Evolutionary conservation across 23 tunicate genomes (phyloP), one percentile per base, ranked within the genome.

Genomic region (Ascidia mentula): DNA sequence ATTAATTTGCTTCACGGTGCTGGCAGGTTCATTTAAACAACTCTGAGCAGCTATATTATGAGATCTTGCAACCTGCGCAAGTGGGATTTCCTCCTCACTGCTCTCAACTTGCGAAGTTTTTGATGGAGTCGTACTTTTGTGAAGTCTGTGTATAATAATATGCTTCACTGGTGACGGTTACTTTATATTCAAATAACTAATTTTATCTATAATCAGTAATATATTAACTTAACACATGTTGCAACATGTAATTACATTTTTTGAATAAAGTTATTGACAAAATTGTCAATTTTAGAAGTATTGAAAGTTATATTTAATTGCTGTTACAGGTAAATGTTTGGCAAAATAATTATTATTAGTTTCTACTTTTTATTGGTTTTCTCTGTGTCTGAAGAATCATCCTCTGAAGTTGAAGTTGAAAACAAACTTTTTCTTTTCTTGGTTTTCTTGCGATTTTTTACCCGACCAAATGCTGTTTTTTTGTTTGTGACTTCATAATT

Each of bases 381-480:
- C 34, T 82, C 86, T 39, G 86, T 72, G 37, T 82, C 86, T 6
- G 37, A 18, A 1, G 86, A 82, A 53, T 26, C 22, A 53, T 53
- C 65, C 18, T 72, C 86, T 0, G 79, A 82, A 34, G 86, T 72
- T 46, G 73, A 77, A 4, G 79, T 82, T 1, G 86, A 82, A 73
- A 73, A 82, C 31, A 82, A 37, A 33, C 81, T 77, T 38, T 77
- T 53, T 61, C 76, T 61, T 36, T 76, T 83, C 18, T 69, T 76
- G 12, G 18, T 31, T 60, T 61, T 75, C 13, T 30, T 61, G 26
- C 65, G 60, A 30, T 72, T 73, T n/a, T 38, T 46, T 33, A 34
- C 77, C 9, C 38, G 31, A 59, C 31, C 37, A 7, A 37, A 38
- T 32, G 78, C 22, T 28, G 32, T 9, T 9, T 28, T 6, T 9